These are phyloP conservation scores for Penaeus japonicus DNA, from an alignment of 1,140 invertebrate species.

Conservation along the genomic window DNA sequence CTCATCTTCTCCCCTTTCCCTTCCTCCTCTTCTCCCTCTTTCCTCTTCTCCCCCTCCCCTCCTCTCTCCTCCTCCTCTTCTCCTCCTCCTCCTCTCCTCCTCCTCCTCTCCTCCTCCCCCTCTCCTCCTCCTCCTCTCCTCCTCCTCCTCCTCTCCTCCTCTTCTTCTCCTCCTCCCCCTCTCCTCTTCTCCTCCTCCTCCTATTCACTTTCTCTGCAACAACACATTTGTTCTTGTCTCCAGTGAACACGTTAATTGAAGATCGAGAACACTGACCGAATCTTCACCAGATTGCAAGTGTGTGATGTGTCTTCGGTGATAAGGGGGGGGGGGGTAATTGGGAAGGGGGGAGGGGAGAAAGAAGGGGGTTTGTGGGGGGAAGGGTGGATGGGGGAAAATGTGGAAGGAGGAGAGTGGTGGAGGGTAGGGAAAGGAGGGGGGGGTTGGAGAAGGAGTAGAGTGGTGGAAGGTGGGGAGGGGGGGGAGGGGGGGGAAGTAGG, in stretches of 20 bases:
- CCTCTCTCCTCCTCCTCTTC: not conserved
- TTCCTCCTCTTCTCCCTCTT: not conserved
- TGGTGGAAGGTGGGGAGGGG: not conserved
- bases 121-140: not conserved
- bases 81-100: not conserved
- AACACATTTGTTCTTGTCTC: not conserved
- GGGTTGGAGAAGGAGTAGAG: not conserved
- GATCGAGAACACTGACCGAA: no score
- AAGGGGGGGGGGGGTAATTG: not conserved
- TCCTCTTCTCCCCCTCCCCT: not conserved
- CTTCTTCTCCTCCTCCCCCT: not conserved
- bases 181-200: not conserved
- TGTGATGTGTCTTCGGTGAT: not conserved
- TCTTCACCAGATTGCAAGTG: no score
- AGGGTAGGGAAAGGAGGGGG: not conserved
- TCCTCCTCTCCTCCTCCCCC: not conserved
- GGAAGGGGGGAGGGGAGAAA: not conserved
- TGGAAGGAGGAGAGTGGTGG: not conserved
- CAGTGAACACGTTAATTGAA: no score
- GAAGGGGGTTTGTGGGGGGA: not conserved
- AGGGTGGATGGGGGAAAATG: no score
- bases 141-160: not conserved
- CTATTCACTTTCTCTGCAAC: not conserved
- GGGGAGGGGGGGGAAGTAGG: not conserved
- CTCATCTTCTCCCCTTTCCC: not conserved